Conservation (phyloP, 1,140 invertebrate species). For the Dendroctonus ponderosae region DNA sequence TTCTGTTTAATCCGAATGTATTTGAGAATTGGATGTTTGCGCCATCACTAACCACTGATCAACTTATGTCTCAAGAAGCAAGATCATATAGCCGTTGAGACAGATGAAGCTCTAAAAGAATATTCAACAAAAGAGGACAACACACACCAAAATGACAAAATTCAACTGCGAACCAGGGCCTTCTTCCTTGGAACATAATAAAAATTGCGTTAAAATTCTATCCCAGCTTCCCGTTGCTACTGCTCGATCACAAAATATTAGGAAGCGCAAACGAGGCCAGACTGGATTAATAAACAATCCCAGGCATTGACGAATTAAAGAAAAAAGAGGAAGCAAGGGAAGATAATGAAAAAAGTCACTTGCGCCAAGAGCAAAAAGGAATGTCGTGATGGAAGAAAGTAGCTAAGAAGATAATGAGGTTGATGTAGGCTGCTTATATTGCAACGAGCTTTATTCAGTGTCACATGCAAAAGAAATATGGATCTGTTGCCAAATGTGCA, state of each 20-base stretch:
- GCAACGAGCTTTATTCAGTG: slow-evolving; percentile 24
- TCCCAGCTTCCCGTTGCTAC: too few species aligned
- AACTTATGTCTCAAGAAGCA: slow-evolving; percentile 7
- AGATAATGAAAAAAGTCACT: slow-evolving; percentile 6
- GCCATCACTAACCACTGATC: slow-evolving; percentile 3
- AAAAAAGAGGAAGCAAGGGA: slow-evolving; percentile 1
- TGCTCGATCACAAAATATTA: too few species aligned
- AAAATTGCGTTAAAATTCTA: not conserved
- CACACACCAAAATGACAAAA: not conserved
- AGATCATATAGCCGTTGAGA: not conserved
- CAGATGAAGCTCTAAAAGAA: slow-evolving; percentile 1
- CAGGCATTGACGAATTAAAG: not conserved
- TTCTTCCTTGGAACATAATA: slow-evolving; percentile 5
- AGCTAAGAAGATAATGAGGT: not conserved
- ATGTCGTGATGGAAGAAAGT: slow-evolving; percentile 6
- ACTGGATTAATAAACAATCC: slow-evolving; percentile 10
- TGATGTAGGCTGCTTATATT: slow-evolving; percentile 8
- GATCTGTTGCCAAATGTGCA: slow-evolving; percentile 12
- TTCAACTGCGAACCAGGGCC: slow-evolving; percentile 3
- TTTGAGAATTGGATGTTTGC: slow-evolving; percentile 29
- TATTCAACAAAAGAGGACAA: not conserved
- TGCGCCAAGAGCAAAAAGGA: slow-evolving; percentile 15
- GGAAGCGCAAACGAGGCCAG: slow-evolving; percentile 8
- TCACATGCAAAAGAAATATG: slow-evolving; percentile 12
- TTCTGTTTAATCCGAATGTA: slow-evolving; percentile 25